A percentile compares a stretch with the other conserved stretches of the same genome.
Evolutionary conservation across 2,888 invertebrate species (phyloP).

Genomic region (Hypena proboscidalis): DNA sequence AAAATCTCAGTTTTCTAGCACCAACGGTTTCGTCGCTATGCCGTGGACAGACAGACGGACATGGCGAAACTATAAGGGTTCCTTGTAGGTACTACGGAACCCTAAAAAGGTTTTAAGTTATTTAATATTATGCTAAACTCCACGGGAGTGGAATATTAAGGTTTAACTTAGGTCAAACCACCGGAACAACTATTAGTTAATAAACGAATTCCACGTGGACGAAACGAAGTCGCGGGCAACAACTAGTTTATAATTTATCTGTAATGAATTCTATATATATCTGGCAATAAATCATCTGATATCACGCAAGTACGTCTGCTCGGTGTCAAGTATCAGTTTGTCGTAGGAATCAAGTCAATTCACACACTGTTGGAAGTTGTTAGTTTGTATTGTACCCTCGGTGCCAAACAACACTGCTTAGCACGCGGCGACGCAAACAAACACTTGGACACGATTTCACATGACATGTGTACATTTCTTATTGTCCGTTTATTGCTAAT

Average conservation of each 20-base stretch:
- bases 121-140: too few species aligned
- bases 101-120: too few species aligned
- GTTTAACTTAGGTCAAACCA: too few species aligned
- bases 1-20: too few species aligned
- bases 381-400: conserved; percentile 52
- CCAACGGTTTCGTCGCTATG: too few species aligned
- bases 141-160: too few species aligned
- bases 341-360: conserved; percentile 69
- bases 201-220: too few species aligned
- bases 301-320: conserved; percentile 60
- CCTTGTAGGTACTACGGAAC: too few species aligned
- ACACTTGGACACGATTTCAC: conserved; percentile 50
- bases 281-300: conserved; percentile 70
- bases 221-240: too few species aligned
- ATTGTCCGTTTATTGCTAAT: conserved; percentile 39
- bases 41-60: too few species aligned
- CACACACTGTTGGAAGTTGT: conserved; percentile 62
- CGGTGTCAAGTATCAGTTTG: conserved; percentile 68
- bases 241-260: conserved; percentile 33
- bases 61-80: too few species aligned
- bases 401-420: conserved; percentile 60
- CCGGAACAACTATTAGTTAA: too few species aligned
- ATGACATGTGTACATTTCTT: conserved; percentile 49
- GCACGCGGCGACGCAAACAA: conserved; percentile 66
- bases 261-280: conserved; percentile 46